phyloP scores from a whole-genome alignment of 2,888 invertebrate species.

The Trachelus iudaicus region DNA sequence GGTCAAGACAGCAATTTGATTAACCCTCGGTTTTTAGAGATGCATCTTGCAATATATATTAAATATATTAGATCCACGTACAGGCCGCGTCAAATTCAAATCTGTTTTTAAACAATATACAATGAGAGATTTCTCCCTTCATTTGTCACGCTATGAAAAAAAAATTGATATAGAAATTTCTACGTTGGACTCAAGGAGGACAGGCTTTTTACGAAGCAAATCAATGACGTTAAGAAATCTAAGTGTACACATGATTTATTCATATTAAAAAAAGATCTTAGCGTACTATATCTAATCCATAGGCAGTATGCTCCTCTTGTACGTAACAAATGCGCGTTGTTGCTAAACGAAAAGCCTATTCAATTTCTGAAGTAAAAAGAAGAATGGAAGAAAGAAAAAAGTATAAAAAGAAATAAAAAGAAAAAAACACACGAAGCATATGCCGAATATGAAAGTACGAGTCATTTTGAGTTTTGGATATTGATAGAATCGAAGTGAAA shows the following conservation, averaged over 20 bases:
- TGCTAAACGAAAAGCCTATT: conserved; percentile 29
- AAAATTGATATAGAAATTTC: neutral
- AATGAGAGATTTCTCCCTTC: conserved; percentile 32
- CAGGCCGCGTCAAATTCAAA: neutral
- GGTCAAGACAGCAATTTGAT: neutral
- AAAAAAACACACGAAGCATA: conserved; percentile 6
- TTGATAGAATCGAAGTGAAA: neutral
- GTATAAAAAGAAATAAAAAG: conserved; percentile 12
- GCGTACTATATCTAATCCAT: conserved; percentile 39
- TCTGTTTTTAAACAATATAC: conserved; percentile 18
- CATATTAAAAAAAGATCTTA: conserved; percentile 36
- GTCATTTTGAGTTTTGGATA: neutral
- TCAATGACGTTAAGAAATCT: conserved; percentile 38
- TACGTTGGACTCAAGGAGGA: neutral
- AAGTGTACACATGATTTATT: conserved; percentile 36
- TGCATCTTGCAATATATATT: neutral
- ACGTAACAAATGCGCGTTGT: conserved; percentile 39
- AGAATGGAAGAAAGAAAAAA: neutral
- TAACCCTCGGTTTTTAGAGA: neutral
- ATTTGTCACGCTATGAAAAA: neutral
- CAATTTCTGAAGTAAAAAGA: conserved; percentile 4
- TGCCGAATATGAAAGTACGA: neutral
- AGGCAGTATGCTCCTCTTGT: conserved; percentile 35
- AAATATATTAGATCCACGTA: neutral
- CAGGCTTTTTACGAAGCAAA: conserved; percentile 29